Evolutionary conservation across 2,113 vertebrate species (phyloP).

Genomic region (Ramphastos sulfuratus): DNA sequence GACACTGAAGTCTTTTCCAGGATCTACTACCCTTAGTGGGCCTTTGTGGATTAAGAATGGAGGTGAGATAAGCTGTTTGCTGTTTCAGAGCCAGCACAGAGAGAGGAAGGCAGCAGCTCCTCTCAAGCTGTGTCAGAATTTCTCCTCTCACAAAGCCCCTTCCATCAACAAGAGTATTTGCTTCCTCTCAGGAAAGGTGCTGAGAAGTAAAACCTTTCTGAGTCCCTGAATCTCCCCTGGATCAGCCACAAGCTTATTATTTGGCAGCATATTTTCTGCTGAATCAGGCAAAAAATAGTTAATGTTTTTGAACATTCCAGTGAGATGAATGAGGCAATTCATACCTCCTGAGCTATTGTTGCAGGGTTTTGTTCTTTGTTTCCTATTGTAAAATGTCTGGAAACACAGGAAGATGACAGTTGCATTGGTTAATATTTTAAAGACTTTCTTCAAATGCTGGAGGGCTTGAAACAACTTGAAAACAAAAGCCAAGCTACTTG

Average conservation of each 20-base stretch:
- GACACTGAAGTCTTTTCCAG: not conserved
- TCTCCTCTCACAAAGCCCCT: not conserved
- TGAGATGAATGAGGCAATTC: constrained; percentile 70
- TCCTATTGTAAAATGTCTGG: constrained; percentile 68
- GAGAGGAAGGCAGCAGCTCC: not conserved
- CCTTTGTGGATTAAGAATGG: not conserved
- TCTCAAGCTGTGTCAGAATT: not conserved
- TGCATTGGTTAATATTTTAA: constrained; percentile 53
- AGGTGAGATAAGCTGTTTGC: not conserved
- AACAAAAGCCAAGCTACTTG: not conserved
- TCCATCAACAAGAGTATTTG: constrained; percentile 36
- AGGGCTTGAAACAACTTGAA: not conserved
- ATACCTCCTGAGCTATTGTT: constrained; percentile 67
- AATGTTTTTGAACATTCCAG: constrained; percentile 70
- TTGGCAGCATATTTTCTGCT: constrained; percentile 44
- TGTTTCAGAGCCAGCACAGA: not conserved
- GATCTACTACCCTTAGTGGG: not conserved
- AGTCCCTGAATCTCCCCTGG: not conserved
- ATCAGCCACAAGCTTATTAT: not conserved
- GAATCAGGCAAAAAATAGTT: constrained; percentile 65
- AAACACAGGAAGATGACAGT: constrained; percentile 68
- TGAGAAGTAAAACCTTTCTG: constrained; percentile 32
- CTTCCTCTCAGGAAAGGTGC: constrained; percentile 55
- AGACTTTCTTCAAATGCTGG: constrained; percentile 46
- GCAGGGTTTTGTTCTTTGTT: constrained; percentile 65